These are phyloP conservation scores for Ochotona princeps DNA, from an alignment of 2,113 vertebrate genomes.

Conservation along the genomic window DNA sequence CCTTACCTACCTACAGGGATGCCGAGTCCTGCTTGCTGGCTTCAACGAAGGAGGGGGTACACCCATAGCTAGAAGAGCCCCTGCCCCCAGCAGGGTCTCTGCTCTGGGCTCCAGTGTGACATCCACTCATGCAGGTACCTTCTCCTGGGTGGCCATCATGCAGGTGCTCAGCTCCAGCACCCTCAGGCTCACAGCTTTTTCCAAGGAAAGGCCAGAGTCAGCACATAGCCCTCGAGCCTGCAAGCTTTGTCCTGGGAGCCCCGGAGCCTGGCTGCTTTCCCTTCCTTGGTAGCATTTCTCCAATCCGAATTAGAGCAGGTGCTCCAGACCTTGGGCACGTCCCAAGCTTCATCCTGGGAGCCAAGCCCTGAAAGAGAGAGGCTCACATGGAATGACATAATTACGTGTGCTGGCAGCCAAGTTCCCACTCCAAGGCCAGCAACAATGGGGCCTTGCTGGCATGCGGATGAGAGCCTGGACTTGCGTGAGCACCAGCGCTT, in stretches of 20 bases:
- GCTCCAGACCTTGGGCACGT: constrained; percentile 30
- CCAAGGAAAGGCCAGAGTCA: not conserved
- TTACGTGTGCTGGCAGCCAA: not conserved
- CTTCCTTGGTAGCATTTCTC: not conserved
- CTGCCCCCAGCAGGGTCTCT: not conserved
- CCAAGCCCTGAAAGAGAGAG: constrained; percentile 27
- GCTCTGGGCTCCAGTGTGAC: not conserved
- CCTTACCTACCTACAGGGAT: not conserved
- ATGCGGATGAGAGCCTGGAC: not conserved
- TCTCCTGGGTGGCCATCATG: too few species aligned
- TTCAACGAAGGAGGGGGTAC: fast-evolving
- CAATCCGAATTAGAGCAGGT: not conserved
- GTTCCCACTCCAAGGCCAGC: not conserved
- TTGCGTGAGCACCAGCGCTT: not conserved
- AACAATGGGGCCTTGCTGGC: not conserved
- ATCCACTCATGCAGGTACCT: not conserved
- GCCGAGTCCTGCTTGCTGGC: not conserved
- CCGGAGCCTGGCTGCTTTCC: not conserved
- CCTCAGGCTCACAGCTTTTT: not conserved
- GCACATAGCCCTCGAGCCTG: not conserved
- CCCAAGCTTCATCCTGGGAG: constrained; percentile 48
- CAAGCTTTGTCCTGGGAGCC: not conserved
- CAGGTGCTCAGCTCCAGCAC: not conserved
- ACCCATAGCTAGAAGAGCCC: not conserved
- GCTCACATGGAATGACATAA: constrained; percentile 22